Evolutionary conservation across 2,888 invertebrate species (phyloP).

Genomic region (Epinotia brunnichana): DNA sequence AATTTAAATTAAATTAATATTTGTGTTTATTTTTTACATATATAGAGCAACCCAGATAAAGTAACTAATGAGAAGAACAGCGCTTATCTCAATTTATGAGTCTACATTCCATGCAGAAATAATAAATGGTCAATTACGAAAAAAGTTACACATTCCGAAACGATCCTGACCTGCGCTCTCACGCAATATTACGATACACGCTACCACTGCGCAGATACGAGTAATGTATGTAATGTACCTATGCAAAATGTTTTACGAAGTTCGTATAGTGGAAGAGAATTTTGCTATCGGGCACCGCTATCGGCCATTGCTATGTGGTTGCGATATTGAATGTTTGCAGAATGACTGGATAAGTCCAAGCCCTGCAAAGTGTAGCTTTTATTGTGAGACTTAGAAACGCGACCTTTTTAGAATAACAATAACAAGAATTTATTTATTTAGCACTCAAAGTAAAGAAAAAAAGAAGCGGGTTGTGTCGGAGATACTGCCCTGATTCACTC

Average conservation of each 20-base stretch:
- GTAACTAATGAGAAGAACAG: too few species aligned
- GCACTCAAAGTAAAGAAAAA: too few species aligned
- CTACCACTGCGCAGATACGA: background rate
- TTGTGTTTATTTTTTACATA: too few species aligned
- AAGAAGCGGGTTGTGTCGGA: too few species aligned
- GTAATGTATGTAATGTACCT: too few species aligned
- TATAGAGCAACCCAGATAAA: too few species aligned
- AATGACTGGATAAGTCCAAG: conserved; percentile 7
- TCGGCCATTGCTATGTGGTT: conserved; percentile 22
- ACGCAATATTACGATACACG: background rate
- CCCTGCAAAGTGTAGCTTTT: background rate
- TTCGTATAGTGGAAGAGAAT: background rate
- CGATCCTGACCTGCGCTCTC: conserved; percentile 3
- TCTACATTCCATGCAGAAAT: background rate
- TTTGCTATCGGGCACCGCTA: conserved; percentile 17
- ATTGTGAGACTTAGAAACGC: too few species aligned
- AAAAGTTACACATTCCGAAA: background rate
- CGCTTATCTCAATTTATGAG: too few species aligned
- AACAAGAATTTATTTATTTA: too few species aligned
- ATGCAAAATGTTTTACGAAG: background rate
- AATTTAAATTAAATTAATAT: too few species aligned
- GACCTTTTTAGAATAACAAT: too few species aligned
- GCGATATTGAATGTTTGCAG: conserved; percentile 16
- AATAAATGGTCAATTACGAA: background rate
- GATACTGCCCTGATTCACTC: too few species aligned